A percentile compares a stretch with the other conserved stretches of the same genome.
These are phyloP conservation scores for Aphrophora alni DNA, from an alignment of 2,888 invertebrate genomes.

Conservation along the genomic window DNA sequence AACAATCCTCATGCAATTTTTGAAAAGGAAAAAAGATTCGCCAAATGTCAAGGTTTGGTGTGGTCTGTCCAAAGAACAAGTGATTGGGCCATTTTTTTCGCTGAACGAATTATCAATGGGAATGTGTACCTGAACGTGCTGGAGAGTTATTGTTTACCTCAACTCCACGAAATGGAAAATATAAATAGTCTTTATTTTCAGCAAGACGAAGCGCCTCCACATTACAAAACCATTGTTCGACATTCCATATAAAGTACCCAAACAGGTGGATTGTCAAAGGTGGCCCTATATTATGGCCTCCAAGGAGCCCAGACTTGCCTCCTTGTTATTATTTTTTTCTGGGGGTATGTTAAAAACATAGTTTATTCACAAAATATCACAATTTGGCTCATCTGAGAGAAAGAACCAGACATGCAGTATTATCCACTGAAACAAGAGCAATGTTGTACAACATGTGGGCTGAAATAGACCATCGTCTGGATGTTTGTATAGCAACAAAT, in stretches of 20 bases:
- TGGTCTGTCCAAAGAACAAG: slow-evolving; percentile 24
- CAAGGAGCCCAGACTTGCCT: background rate
- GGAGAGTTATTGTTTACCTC: slow-evolving; percentile 31
- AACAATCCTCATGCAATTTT: slow-evolving; percentile 23
- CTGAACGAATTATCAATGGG: slow-evolving; percentile 26
- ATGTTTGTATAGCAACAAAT: slow-evolving; percentile 28
- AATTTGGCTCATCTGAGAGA: slow-evolving; percentile 21
- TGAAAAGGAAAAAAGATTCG: slow-evolving; percentile 28
- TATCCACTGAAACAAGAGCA: slow-evolving; percentile 19
- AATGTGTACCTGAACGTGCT: slow-evolving; percentile 32
- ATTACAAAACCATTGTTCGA: slow-evolving; percentile 29
- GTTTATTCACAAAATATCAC: background rate
- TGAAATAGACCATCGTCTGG: slow-evolving; percentile 24
- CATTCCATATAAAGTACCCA: slow-evolving; percentile 15
- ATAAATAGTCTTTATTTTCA: slow-evolving; percentile 21
- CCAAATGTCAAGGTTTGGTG: slow-evolving; percentile 35
- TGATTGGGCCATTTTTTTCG: slow-evolving; percentile 29
- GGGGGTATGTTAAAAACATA: slow-evolving; percentile 23
- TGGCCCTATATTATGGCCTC: slow-evolving; percentile 18
- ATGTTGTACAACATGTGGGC: slow-evolving; percentile 29
- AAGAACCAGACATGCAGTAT: slow-evolving; percentile 24
- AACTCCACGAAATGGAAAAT: slow-evolving; percentile 28
- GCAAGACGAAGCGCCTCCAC: no score
- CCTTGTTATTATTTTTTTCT: background rate
- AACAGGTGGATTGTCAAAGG: slow-evolving; percentile 28